Conservation (phyloP, 2,797 vertebrate species). For the Alectoris magna region DNA sequence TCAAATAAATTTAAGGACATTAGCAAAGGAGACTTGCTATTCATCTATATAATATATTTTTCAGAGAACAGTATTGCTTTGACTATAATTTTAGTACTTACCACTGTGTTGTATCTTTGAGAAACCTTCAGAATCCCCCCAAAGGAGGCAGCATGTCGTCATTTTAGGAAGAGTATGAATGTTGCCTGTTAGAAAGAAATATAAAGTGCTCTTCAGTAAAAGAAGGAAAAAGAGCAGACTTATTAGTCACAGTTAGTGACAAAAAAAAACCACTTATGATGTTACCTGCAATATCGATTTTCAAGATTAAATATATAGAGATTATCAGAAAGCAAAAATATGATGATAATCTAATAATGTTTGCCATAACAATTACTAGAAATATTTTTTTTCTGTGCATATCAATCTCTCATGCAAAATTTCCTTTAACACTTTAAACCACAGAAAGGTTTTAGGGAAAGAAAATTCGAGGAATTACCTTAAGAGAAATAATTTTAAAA, state of each 20-base stretch:
- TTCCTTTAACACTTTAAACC: background rate
- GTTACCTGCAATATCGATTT: background rate
- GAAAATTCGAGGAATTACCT: background rate
- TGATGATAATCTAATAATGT: background rate
- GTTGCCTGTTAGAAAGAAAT: conserved; percentile 15
- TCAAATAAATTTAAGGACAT: background rate
- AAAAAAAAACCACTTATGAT: background rate
- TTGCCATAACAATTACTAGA: background rate
- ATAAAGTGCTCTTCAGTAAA: background rate
- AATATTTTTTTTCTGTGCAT: background rate
- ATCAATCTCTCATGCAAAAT: background rate
- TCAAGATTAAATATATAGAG: background rate
- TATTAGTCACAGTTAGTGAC: background rate
- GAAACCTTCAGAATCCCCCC: conserved; percentile 6
- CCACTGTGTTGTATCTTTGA: background rate
- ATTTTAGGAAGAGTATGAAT: conserved; percentile 29
- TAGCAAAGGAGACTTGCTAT: background rate
- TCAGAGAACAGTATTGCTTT: background rate
- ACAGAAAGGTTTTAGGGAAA: background rate
- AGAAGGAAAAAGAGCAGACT: background rate
- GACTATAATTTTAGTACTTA: conserved; percentile 15
- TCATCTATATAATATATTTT: background rate
- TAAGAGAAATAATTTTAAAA: background rate
- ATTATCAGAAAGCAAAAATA: background rate
- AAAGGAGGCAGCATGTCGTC: background rate